Conservation (phyloP, 2,797 vertebrate species). For the Sebastes diaconus region DNA sequence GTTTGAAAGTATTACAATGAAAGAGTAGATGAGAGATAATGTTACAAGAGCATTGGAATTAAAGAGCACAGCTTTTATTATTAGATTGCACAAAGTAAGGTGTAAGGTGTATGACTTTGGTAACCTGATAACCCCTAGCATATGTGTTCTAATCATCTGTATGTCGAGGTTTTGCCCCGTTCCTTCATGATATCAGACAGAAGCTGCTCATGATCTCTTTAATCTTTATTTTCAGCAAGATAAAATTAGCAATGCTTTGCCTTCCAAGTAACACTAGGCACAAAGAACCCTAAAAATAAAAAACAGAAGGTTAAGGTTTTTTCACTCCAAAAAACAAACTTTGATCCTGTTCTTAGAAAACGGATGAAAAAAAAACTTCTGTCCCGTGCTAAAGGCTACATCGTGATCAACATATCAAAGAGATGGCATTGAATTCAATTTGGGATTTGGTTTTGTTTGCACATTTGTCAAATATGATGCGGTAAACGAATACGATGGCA, state of each 20-base stretch:
- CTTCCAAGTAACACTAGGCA: neutral
- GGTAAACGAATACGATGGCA: neutral
- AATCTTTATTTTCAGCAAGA: constrained; percentile 37
- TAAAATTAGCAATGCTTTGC: constrained; percentile 46
- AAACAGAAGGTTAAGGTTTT: neutral
- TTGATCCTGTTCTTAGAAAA: constrained; percentile 24
- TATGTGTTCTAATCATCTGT: constrained; percentile 13
- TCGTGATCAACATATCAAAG: neutral
- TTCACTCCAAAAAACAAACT: constrained; percentile 10
- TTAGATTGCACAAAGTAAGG: constrained; percentile 25
- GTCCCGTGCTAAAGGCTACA: neutral
- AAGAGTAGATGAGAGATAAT: neutral
- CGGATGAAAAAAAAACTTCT: neutral
- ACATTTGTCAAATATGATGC: neutral
- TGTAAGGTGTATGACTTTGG: neutral
- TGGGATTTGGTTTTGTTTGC: neutral
- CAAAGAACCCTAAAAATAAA: constrained; percentile 34
- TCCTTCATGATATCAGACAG: constrained; percentile 19
- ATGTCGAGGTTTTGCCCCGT: neutral
- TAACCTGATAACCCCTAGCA: constrained; percentile 9
- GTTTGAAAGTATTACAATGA: neutral
- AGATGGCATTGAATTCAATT: neutral
- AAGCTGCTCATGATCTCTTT: neutral
- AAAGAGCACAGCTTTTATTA: constrained; percentile 15
- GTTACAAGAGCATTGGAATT: neutral